phyloP scores from a whole-genome alignment of 2,888 invertebrate genomes.

The Acrobasis suavella region DNA sequence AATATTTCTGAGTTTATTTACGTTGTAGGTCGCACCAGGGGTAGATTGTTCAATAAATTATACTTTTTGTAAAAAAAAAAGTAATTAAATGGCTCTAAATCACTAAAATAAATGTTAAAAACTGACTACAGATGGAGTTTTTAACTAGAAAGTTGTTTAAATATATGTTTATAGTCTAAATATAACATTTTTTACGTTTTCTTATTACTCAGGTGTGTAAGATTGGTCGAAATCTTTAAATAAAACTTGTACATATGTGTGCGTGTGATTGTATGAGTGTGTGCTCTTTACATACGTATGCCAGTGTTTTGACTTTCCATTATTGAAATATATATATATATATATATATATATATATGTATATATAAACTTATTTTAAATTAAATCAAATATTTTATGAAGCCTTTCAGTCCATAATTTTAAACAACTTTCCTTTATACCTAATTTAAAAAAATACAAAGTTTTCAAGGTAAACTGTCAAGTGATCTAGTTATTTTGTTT shows the following conservation, averaged over 20 bases:
- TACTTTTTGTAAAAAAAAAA: neutral
- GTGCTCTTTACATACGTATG: slow-evolving; percentile 32
- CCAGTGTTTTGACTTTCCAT: slow-evolving; percentile 12
- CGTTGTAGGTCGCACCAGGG: neutral
- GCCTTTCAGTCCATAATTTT: no score
- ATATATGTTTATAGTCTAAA: slow-evolving; percentile 23
- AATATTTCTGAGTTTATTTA: slow-evolving; percentile 7
- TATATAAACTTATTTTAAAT: neutral
- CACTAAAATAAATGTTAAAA: neutral
- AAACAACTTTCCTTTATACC: no score
- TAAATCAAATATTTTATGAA: no score
- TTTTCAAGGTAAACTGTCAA: no score
- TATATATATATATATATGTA: neutral
- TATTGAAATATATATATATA: neutral
- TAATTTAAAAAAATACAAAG: no score
- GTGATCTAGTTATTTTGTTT: no score
- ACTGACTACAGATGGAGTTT: neutral
- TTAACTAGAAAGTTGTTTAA: slow-evolving; percentile 19
- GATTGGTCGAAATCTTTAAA: slow-evolving; percentile 28
- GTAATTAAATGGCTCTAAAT: slow-evolving; percentile 7
- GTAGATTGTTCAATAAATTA: neutral
- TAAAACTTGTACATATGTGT: slow-evolving; percentile 32
- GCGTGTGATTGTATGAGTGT: slow-evolving; percentile 26
- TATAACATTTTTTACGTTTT: slow-evolving; percentile 37
- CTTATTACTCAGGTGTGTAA: slow-evolving; percentile 37